Percentiles rank a stretch among this genome's conserved stretches.
Evolutionary conservation across 2,888 invertebrate species (phyloP).

Genomic region (Vandiemenella viatica): DNA sequence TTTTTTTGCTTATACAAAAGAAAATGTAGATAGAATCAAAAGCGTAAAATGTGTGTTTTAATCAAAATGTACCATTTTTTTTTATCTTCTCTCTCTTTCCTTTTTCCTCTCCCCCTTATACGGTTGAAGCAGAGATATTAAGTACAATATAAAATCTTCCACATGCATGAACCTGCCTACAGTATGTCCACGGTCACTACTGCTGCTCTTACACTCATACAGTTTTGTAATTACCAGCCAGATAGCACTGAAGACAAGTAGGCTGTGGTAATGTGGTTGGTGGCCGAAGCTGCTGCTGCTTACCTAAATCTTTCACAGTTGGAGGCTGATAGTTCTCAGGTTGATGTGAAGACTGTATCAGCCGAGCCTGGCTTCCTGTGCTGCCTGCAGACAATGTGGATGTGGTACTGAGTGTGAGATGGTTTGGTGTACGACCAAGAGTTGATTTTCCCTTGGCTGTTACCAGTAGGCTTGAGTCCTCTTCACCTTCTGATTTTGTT

Average conservation of each 20-base stretch:
- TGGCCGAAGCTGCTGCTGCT: conserved; percentile 34
- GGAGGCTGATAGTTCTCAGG: conserved; percentile 84
- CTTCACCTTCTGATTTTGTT: conserved; percentile 76
- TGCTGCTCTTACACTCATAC: too few relatives aligned
- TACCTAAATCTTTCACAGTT: conserved; percentile 79
- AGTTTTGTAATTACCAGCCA: conserved; percentile 37
- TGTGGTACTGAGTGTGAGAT: conserved; percentile 83
- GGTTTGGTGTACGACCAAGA: conserved; percentile 83
- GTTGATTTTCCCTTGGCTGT: conserved; percentile 34
- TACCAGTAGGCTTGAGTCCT: conserved; percentile 42
- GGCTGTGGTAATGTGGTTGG: conserved; percentile 44
- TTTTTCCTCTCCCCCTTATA: too few relatives aligned
- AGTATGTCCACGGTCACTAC: too few relatives aligned
- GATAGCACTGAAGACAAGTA: conserved; percentile 58
- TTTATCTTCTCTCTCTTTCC: too few relatives aligned
- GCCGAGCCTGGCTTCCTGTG: conserved; percentile 81
- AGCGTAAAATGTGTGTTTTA: too few relatives aligned
- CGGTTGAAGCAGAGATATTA: too few relatives aligned
- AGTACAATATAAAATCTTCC: too few relatives aligned
- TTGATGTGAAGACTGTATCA: conserved; percentile 87
- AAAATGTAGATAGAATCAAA: too few relatives aligned
- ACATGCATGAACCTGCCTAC: too few relatives aligned
- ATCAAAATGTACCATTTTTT: too few relatives aligned
- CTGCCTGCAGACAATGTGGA: conserved; percentile 88
- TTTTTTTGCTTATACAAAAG: too few relatives aligned